A percentile compares a stretch with the other conserved stretches of the same genome.
Conservation (phyloP, 2,113 vertebrate genomes). For the Todiramphus saurophagus region DNA sequence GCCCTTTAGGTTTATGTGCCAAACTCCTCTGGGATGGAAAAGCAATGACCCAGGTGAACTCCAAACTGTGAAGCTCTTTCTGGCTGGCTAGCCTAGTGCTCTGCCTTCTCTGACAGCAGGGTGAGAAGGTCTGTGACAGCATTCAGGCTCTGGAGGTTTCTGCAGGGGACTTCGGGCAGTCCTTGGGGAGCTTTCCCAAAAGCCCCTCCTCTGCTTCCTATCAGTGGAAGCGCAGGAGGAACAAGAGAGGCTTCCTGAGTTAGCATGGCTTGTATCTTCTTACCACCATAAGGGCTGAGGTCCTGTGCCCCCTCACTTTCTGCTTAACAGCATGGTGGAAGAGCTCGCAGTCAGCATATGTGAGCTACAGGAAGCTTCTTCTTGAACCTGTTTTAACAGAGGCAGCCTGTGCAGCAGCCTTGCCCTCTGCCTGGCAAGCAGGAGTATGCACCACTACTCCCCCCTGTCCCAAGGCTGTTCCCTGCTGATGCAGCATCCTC, state of each 20-base stretch:
- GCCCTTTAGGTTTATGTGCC: slow-evolving; percentile 1
- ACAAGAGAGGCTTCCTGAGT: background rate
- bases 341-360: background rate
- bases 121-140: background rate
- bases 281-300: background rate
- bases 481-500: background rate
- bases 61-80: slow-evolving; percentile 14
- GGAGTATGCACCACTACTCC: background rate
- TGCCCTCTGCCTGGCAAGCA: background rate
- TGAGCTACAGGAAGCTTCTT: background rate
- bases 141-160: background rate
- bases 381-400: background rate
- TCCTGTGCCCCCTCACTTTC: background rate
- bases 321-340: background rate
- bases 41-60: background rate
- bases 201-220: background rate
- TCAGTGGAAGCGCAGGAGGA: background rate
- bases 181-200: background rate
- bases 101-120: background rate
- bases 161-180: background rate
- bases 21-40: background rate
- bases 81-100: background rate
- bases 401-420: background rate
- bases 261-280: background rate
- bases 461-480: background rate